phyloP scores from a whole-genome alignment of 1,140 invertebrate genomes.

The Drusus annulatus region DNA sequence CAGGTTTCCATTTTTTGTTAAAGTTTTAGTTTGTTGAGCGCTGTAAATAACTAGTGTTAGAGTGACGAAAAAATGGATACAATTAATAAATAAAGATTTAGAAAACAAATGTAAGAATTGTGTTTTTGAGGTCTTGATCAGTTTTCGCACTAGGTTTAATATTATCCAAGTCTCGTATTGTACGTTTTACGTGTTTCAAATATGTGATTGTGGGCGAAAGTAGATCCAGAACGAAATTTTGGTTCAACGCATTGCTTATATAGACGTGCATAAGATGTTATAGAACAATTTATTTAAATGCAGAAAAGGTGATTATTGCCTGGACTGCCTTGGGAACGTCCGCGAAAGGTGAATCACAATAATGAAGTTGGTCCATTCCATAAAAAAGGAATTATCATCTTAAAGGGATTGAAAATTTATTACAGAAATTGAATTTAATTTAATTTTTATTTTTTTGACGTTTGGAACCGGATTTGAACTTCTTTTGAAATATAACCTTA shows the following conservation, averaged over 20 bases:
- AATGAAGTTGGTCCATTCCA: not conserved
- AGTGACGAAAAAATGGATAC: no score
- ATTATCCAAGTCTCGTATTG: not conserved
- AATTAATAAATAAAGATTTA: no score
- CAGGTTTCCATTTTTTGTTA: no score
- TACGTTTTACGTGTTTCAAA: not conserved
- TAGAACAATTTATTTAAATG: constrained; percentile 3
- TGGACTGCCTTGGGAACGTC: not conserved
- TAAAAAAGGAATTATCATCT: not conserved
- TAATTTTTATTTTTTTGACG: not conserved
- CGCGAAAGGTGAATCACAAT: not conserved
- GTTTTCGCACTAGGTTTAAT: not conserved
- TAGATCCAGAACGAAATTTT: not conserved
- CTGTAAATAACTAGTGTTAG: no score
- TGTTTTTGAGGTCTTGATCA: no score
- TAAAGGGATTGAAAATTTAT: not conserved
- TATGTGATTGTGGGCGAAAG: not conserved
- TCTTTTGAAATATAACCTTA: not conserved
- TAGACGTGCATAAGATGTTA: not conserved
- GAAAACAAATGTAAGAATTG: no score
- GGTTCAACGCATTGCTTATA: not conserved
- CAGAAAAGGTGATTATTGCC: not conserved
- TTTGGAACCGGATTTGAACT: not conserved
- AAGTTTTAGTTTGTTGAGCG: no score
- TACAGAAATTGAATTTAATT: not conserved